Conservation (phyloP, 92 coral and sea anemone species). For the Isaurus tuberculatus region DNA sequence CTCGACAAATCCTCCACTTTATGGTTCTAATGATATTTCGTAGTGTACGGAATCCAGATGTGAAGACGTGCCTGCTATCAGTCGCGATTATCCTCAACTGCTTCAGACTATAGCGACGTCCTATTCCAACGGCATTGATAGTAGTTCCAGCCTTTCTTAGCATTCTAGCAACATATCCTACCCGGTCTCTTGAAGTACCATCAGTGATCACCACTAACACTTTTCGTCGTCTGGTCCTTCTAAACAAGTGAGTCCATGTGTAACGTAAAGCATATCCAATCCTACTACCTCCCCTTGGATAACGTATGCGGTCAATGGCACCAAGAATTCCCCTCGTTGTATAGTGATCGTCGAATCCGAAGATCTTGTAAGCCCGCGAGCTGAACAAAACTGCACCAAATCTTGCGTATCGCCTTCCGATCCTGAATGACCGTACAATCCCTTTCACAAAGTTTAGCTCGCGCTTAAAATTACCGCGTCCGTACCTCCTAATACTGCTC, state of each 20-base stretch:
- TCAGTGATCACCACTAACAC: constrained; percentile 65
- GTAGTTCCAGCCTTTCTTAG: constrained; percentile 49
- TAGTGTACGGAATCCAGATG: constrained; percentile 45
- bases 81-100: constrained; percentile 49
- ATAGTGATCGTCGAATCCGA: constrained; percentile 73
- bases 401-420: constrained; percentile 67
- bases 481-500: constrained; percentile 72
- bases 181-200: constrained; percentile 66
- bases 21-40: constrained; percentile 14
- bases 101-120: constrained; percentile 24
- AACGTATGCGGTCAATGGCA: constrained; percentile 62
- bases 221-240: constrained; percentile 49
- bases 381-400: constrained; percentile 81
- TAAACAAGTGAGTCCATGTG: constrained; percentile 53
- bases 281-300: constrained; percentile 60
- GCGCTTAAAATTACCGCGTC: constrained; percentile 68
- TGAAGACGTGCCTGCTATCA: constrained; percentile 50
- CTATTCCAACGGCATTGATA: constrained; percentile 47
- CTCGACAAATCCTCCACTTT: constrained; percentile 36
- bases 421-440: constrained; percentile 74
- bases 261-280: constrained; percentile 55
- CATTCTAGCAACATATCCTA: constrained; percentile 38
- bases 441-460: constrained; percentile 76
- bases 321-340: constrained; percentile 41
- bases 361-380: constrained; percentile 63